Conservation (phyloP, 2,113 vertebrate species). For the Cryptotis parvus region DNA sequence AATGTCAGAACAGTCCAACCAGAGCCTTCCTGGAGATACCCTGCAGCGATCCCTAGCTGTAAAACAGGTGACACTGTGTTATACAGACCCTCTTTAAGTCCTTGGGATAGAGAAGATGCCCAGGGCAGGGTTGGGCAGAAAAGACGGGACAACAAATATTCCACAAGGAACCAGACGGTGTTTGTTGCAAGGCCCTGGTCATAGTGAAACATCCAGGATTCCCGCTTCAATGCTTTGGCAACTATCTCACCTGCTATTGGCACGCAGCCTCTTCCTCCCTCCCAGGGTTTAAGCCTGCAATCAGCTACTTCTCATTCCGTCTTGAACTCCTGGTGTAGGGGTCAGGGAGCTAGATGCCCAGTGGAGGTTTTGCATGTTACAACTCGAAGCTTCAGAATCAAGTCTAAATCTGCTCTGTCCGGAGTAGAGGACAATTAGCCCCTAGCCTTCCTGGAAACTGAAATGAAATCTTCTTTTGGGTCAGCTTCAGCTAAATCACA, state of each 20-base stretch:
- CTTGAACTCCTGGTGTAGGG: not conserved
- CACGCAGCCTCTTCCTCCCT: not conserved
- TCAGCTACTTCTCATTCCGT: not conserved
- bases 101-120: slow-evolving; percentile 21
- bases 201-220: not conserved
- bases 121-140: not conserved
- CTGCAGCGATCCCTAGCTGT: not conserved
- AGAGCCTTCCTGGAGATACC: not conserved
- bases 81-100: not conserved
- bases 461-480: not conserved
- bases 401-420: not conserved
- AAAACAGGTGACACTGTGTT: not conserved
- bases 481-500: not conserved
- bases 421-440: not conserved
- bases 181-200: not conserved
- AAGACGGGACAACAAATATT: slow-evolving; percentile 20
- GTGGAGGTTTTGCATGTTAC: not conserved
- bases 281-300: not conserved
- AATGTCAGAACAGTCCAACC: not conserved
- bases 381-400: not conserved
- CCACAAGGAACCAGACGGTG: not conserved
- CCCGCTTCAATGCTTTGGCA: not conserved
- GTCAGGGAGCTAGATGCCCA: not conserved
- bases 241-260: not conserved
- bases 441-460: not conserved